Conservation (phyloP, 2,113 vertebrate genomes). For the Mobula hypostoma region DNA sequence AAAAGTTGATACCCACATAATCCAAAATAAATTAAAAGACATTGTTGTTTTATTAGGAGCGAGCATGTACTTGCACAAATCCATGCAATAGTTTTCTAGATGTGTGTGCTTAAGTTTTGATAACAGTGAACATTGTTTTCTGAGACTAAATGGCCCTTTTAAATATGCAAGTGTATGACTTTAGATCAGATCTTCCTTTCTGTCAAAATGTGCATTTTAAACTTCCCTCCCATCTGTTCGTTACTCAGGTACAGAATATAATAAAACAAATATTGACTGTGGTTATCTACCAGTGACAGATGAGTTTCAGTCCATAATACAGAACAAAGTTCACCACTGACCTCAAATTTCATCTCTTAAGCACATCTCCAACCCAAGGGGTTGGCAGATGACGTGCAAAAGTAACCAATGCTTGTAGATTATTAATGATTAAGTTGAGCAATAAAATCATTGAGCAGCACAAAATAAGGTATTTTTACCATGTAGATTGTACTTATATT, state of each 20-base stretch:
- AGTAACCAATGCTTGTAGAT: constrained; percentile 3
- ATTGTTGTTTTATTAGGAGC: neutral
- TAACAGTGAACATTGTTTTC: neutral
- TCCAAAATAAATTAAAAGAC: neutral
- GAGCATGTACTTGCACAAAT: neutral
- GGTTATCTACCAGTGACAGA: constrained; percentile 18
- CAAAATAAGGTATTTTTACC: neutral
- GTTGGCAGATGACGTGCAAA: neutral
- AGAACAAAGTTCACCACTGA: neutral
- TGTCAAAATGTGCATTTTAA: constrained; percentile 7
- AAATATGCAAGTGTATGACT: neutral
- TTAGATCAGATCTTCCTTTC: constrained; percentile 1
- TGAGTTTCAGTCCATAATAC: constrained; percentile 14
- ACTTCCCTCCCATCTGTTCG: constrained; percentile 25
- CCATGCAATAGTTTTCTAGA: neutral
- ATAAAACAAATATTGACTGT: constrained; percentile 35
- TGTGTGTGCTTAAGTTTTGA: neutral
- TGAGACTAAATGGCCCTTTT: neutral
- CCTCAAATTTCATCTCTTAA: constrained; percentile 7
- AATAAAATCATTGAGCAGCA: neutral
- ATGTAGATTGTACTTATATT: neutral
- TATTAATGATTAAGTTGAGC: neutral
- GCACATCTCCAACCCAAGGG: neutral
- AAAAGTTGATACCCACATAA: neutral
- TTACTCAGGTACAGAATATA: neutral